These are phyloP conservation scores for Cryptus armator DNA, from an alignment of 2,888 invertebrate species.

Conservation along the genomic window DNA sequence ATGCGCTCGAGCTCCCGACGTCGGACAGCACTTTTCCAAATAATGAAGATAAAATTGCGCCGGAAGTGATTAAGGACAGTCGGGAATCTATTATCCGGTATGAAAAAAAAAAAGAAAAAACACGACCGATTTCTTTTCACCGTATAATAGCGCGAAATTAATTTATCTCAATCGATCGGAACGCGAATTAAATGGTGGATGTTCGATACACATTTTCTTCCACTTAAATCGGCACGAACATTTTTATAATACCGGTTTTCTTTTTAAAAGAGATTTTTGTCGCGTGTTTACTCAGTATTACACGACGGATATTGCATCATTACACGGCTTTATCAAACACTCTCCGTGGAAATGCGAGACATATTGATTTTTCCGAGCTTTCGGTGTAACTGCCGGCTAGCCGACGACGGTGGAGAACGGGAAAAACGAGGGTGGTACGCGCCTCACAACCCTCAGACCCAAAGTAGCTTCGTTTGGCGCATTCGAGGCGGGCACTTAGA, in stretches of 20 bases:
- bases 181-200: background rate
- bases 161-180: background rate
- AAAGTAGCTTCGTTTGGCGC: conserved; percentile 50
- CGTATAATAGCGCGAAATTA: background rate
- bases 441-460: conserved; percentile 10
- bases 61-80: conserved; percentile 59
- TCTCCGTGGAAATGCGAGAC: background rate
- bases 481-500: conserved; percentile 31
- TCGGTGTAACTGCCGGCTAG: background rate
- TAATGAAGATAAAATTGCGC: conserved; percentile 63
- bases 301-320: too few species aligned
- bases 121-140: background rate
- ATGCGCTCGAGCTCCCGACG: conserved; percentile 46
- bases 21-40: conserved; percentile 53
- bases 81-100: conserved; percentile 29
- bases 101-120: conserved; percentile 18
- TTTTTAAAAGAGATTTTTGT: background rate
- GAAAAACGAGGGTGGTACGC: background rate
- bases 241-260: background rate
- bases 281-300: background rate
- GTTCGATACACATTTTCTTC: background rate
- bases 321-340: background rate
- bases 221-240: background rate
- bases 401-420: background rate
- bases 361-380: conserved; percentile 14